Conservation (phyloP, 2,113 vertebrate genomes). For the Cottus gobio region DNA sequence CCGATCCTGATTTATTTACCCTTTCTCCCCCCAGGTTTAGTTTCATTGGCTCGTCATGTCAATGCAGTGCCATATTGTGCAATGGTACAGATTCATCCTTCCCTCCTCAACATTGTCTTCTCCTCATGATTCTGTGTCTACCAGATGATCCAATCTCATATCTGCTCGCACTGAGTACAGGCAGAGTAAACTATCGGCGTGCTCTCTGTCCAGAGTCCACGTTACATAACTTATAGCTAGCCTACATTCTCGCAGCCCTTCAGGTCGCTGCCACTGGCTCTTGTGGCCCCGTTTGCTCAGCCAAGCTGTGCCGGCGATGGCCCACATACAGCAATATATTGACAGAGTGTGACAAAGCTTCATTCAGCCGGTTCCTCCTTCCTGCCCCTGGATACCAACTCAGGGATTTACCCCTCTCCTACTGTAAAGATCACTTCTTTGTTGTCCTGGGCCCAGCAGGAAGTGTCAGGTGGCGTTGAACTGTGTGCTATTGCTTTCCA, state of each 20-base stretch:
- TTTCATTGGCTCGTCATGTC: neutral
- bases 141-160: slow-evolving; percentile 13
- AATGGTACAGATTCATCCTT: neutral
- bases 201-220: slow-evolving; percentile 41
- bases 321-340: slow-evolving; percentile 70
- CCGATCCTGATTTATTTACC: neutral
- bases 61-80: neutral
- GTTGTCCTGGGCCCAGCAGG: slow-evolving; percentile 13
- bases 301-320: slow-evolving; percentile 63
- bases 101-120: slow-evolving; percentile 14
- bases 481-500: slow-evolving; percentile 1
- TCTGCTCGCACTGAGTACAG: slow-evolving; percentile 6
- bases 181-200: slow-evolving; percentile 25
- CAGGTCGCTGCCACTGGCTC: slow-evolving; percentile 71
- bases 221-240: slow-evolving; percentile 75
- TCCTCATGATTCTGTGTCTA: neutral
- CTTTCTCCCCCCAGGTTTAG: neutral
- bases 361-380: slow-evolving; percentile 48
- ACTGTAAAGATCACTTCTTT: slow-evolving; percentile 1
- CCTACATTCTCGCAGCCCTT: slow-evolving; percentile 77
- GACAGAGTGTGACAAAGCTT: slow-evolving; percentile 68
- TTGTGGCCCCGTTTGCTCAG: slow-evolving; percentile 69
- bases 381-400: slow-evolving; percentile 32
- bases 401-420: slow-evolving; percentile 19
- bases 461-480: slow-evolving; percentile 25